A percentile compares a stretch with the other conserved stretches of the same genome.
phyloP scores from a whole-genome alignment of 2,797 vertebrate species.

The Tokudaia tokunoshimensis region DNA sequence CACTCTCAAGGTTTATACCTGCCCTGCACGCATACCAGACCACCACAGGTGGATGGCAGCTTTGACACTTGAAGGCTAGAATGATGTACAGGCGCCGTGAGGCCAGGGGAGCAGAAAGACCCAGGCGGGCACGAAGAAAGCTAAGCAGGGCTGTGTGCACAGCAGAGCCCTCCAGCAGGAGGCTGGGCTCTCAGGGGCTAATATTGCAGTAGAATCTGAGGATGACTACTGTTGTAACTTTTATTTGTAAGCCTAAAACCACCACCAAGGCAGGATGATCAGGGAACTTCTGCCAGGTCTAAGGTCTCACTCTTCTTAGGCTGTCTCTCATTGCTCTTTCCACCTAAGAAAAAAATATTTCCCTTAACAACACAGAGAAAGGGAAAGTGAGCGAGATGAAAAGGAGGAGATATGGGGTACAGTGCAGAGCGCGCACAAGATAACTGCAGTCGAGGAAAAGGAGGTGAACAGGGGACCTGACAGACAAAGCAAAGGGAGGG shows the following conservation, averaged over 20 bases:
- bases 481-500: background rate
- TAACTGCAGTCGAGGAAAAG: rapidly evolving
- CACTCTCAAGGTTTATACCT: background rate
- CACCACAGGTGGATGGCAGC: no score
- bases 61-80: background rate
- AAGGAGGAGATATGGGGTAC: background rate
- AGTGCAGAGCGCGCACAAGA: background rate
- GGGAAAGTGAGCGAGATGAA: background rate
- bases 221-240: background rate
- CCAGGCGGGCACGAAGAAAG: background rate
- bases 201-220: background rate
- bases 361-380: background rate
- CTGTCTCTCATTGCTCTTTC: background rate
- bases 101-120: background rate
- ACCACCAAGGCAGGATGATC: background rate
- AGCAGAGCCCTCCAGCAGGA: background rate
- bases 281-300: background rate
- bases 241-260: background rate
- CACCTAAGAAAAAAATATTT: background rate
- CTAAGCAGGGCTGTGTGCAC: background rate
- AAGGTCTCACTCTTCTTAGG: background rate
- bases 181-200: rapidly evolving
- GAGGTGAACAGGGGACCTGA: rapidly evolving
- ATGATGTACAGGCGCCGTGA: rapidly evolving
- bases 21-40: background rate